These are phyloP conservation scores for Haplotaxodon microlepis DNA, from an alignment of 2,113 vertebrate species.

Conservation along the genomic window DNA sequence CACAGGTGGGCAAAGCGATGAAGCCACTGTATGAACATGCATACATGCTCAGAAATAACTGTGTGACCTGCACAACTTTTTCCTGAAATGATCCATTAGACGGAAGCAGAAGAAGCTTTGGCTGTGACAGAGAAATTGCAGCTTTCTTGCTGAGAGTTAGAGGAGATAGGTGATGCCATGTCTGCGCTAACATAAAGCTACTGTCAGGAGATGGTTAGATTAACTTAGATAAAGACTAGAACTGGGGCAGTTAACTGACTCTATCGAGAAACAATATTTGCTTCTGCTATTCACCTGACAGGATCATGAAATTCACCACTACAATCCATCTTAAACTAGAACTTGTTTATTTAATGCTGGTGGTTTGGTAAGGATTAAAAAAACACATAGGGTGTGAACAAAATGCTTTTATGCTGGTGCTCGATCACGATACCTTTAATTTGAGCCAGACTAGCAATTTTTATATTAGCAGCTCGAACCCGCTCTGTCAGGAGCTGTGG, in stretches of 20 bases:
- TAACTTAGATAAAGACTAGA: neutral
- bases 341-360: neutral
- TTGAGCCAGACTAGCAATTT: neutral
- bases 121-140: neutral
- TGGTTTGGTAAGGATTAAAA: neutral
- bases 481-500: neutral
- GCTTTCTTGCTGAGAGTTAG: neutral
- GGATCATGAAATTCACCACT: neutral
- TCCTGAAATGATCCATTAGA: neutral
- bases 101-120: neutral
- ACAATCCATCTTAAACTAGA: neutral
- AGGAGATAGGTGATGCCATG: neutral
- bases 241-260: neutral
- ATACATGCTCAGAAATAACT: neutral
- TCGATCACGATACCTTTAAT: neutral
- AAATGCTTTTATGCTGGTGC: neutral
- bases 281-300: neutral
- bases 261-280: neutral
- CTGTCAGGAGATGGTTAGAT: neutral
- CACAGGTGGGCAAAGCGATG: slow-evolving; percentile 73
- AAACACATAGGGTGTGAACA: neutral
- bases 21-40: neutral
- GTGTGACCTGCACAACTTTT: neutral
- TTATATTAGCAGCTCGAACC: neutral
- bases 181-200: neutral